Conservation (phyloP, 2,113 vertebrate genomes). For the Glaucidium brasilianum region DNA sequence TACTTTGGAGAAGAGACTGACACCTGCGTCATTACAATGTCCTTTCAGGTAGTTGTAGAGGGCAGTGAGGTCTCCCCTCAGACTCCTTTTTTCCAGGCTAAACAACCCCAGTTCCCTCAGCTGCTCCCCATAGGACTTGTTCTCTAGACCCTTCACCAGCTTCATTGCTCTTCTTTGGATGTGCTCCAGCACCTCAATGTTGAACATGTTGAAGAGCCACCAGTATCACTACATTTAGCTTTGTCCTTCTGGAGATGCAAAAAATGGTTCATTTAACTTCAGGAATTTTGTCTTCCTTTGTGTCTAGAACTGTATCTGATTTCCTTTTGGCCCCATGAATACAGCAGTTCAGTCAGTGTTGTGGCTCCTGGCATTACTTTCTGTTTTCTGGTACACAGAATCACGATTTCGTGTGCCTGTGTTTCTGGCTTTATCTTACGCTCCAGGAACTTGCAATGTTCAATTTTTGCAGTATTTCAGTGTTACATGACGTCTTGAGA, state of each 20-base stretch:
- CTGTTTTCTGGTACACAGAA: neutral
- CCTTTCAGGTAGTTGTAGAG: too few species aligned
- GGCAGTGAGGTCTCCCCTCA: too few species aligned
- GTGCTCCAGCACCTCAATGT: too few species aligned
- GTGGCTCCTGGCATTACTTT: neutral
- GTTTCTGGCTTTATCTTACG: neutral
- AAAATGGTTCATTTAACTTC: neutral
- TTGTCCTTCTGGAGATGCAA: neutral
- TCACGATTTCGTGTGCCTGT: neutral
- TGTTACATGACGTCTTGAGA: neutral
- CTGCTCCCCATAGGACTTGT: too few species aligned
- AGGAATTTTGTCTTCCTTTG: neutral
- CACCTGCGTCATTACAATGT: too few species aligned
- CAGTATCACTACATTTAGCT: neutral
- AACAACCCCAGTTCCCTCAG: too few species aligned
- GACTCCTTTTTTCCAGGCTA: too few species aligned
- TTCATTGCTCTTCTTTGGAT: too few species aligned
- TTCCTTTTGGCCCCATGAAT: neutral
- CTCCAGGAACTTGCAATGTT: neutral
- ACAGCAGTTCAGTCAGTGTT: neutral
- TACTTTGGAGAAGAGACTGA: too few species aligned
- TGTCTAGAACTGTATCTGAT: neutral
- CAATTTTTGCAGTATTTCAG: neutral
- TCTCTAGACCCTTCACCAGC: too few species aligned
- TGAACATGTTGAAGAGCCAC: neutral